Conservation (phyloP, 2,888 invertebrate species). For the Pharmacophagus antenor region DNA sequence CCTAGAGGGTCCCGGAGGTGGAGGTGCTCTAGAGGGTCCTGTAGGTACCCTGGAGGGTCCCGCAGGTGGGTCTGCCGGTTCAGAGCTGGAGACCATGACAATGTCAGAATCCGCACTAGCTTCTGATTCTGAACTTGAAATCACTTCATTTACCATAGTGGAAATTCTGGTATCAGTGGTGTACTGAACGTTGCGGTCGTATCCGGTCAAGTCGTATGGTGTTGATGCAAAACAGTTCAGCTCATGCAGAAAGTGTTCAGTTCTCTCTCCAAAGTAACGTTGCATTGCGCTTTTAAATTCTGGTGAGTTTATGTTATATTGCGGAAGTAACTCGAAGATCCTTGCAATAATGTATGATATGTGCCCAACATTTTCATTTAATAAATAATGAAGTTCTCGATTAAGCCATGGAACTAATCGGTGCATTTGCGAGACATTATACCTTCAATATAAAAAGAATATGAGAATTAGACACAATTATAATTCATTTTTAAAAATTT, state of each 20-base stretch:
- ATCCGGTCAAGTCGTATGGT: slow-evolving; percentile 91
- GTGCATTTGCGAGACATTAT: slow-evolving; percentile 89
- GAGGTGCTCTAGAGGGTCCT: neutral
- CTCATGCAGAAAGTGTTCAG: slow-evolving; percentile 94
- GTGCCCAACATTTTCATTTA: slow-evolving; percentile 83
- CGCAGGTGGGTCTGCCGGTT: slow-evolving; percentile 45
- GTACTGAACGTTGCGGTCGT: slow-evolving; percentile 87
- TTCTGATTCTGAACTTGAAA: slow-evolving; percentile 63
- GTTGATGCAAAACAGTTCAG: slow-evolving; percentile 92
- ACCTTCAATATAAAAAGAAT: slow-evolving; percentile 70
- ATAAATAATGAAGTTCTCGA: slow-evolving; percentile 89
- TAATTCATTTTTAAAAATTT: too few species aligned
- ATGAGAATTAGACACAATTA: neutral
- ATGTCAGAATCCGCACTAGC: slow-evolving; percentile 63
- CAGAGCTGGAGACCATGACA: slow-evolving; percentile 59
- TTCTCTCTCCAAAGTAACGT: slow-evolving; percentile 85
- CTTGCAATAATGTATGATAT: slow-evolving; percentile 84
- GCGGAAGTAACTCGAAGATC: slow-evolving; percentile 85
- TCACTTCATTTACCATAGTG: slow-evolving; percentile 80
- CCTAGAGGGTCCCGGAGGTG: neutral
- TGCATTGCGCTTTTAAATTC: slow-evolving; percentile 86
- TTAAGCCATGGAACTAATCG: slow-evolving; percentile 93
- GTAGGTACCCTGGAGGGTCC: slow-evolving; percentile 43
- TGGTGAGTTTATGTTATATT: slow-evolving; percentile 83
- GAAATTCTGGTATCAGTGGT: slow-evolving; percentile 78